A percentile compares a stretch with the other conserved stretches of the same genome.
These are phyloP conservation scores for Synergus laeviventris DNA, from an alignment of 2,888 invertebrate genomes.

Conservation along the genomic window DNA sequence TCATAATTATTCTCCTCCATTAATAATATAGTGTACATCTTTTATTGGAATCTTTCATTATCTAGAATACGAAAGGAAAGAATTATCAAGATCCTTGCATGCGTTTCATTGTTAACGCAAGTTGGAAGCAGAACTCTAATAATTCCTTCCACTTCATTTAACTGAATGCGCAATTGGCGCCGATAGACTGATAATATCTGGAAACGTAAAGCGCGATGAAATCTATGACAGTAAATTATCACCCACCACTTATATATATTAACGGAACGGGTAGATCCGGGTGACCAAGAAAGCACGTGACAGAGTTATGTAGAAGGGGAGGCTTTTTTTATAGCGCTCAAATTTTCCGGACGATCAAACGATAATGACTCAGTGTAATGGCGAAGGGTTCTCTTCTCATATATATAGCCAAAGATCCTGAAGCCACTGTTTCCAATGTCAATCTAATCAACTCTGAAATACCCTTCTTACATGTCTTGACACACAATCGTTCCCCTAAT, in stretches of 20 bases:
- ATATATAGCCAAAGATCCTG: neutral
- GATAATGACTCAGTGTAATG: neutral
- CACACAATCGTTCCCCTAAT: neutral
- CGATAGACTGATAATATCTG: neutral
- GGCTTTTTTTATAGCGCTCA: neutral
- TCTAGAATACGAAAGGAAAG: neutral
- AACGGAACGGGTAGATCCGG: neutral
- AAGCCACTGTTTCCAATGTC: neutral
- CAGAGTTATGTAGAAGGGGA: neutral
- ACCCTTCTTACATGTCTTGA: neutral
- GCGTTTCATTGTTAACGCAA: neutral
- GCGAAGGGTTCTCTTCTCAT: neutral
- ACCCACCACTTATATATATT: neutral
- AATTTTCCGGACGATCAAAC: constrained; percentile 3
- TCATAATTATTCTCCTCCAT: neutral
- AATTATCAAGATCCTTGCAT: neutral
- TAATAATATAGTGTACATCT: neutral
- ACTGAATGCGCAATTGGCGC: neutral
- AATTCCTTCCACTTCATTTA: constrained; percentile 1
- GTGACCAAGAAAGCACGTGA: neutral
- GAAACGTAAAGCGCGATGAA: neutral
- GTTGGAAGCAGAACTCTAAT: neutral
- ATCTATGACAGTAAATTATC: neutral
- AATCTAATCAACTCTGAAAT: neutral
- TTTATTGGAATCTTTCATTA: neutral